Evolutionary conservation across 2,888 invertebrate species (phyloP).

Genomic region (Macrosiphum euphorbiae): DNA sequence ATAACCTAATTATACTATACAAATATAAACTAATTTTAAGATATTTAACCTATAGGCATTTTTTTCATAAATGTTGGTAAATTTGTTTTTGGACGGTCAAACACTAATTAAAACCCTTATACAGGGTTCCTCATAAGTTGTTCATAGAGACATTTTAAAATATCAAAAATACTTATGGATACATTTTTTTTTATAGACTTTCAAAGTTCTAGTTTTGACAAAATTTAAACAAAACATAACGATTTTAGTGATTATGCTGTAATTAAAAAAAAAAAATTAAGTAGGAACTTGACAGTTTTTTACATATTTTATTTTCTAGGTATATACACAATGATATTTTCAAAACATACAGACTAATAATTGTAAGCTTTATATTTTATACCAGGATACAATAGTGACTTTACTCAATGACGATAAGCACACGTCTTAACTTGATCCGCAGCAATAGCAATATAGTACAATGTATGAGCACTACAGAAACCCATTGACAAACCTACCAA

Average conservation of each 20-base stretch:
- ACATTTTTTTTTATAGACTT: not conserved
- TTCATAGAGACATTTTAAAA: not conserved
- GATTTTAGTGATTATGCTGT: not conserved
- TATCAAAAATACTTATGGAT: not conserved
- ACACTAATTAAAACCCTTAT: not conserved
- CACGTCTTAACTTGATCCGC: not conserved
- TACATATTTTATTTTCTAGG: not conserved
- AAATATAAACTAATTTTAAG: not conserved
- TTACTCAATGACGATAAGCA: not conserved
- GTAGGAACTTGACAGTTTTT: not conserved
- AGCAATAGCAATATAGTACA: not conserved
- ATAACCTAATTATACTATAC: too few relatives aligned
- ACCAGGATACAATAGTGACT: not conserved
- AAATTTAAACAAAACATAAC: not conserved
- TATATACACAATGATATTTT: not conserved
- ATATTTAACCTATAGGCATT: not conserved
- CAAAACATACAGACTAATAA: not conserved
- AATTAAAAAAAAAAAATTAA: not conserved
- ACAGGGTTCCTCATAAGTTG: not conserved
- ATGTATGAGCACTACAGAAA: not conserved
- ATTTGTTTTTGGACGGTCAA: not conserved
- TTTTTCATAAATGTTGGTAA: too few relatives aligned
- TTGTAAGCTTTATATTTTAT: not conserved
- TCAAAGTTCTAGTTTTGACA: not conserved
- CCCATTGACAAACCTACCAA: not conserved